Conservation (phyloP, 2,888 invertebrate genomes). For the Agelastica alni region DNA sequence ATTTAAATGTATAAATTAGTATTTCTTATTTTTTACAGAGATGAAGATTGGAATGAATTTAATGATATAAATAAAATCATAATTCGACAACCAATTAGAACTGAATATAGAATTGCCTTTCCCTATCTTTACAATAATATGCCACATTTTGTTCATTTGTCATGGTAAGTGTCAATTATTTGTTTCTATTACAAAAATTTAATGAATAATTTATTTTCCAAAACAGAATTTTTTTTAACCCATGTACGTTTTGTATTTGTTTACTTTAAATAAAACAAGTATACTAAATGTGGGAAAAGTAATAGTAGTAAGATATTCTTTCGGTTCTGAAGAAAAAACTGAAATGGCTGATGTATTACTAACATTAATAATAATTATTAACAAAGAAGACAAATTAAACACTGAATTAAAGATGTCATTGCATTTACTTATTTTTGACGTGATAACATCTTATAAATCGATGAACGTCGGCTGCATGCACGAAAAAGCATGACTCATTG, state of each 20-base stretch:
- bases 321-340: slow-evolving; percentile 57
- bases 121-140: slow-evolving; percentile 99
- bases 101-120: slow-evolving; percentile 99
- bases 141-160: slow-evolving; percentile 97
- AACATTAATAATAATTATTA: slow-evolving; percentile 52
- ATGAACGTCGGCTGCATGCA: too few species aligned
- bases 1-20: not conserved
- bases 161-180: slow-evolving; percentile 75
- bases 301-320: slow-evolving; percentile 60
- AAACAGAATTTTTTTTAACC: slow-evolving; percentile 6
- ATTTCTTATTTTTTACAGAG: slow-evolving; percentile 61
- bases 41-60: slow-evolving; percentile 99
- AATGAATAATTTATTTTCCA: not conserved
- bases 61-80: slow-evolving; percentile 99
- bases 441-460: too few species aligned
- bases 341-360: slow-evolving; percentile 63
- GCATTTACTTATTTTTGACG: not conserved
- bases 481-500: too few species aligned
- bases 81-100: slow-evolving; percentile 96
- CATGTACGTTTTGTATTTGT: slow-evolving; percentile 33
- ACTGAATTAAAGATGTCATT: not conserved
- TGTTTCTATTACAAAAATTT: not conserved
- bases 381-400: too few species aligned
- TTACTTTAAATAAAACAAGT: slow-evolving; percentile 41
- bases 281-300: slow-evolving; percentile 66